Evolutionary conservation across 1,140 invertebrate genomes (phyloP), one percentile per base, ranked within the genome.

Genomic region (Drosophila pallidifrons): DNA sequence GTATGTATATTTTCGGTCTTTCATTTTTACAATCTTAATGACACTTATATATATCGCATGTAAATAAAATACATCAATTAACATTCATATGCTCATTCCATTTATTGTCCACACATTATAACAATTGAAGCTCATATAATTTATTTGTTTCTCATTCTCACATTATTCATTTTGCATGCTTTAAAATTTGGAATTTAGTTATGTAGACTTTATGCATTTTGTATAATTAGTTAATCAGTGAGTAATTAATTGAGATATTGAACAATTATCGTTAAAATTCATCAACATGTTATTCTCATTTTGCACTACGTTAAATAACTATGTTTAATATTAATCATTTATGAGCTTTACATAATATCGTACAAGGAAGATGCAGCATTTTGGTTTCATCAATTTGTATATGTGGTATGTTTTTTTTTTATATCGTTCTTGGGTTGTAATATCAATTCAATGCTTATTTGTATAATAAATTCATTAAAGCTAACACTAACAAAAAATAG

Each of bases 381-480:
- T 88, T 83, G 75, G 85, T 83, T 73, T 88, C 25, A 46, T 20
- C 58, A 49, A 55, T 70, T 49, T 70, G 25, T 57, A 25, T 58
- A 41, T 60, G 6, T 30, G 38, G 38, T 41, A n/a, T 30, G n/a
- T 52, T 3, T 55, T 15, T 54, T 15, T 5, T 55, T 65, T 72
- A 63, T 77, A 79, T 77, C 79, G 45, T 81, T 61, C 60, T 70
- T 73, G 63, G 79, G 61, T 74, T 51, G 41, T 85, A 89, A 89
- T 89, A 89, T 89, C 85, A 89, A 77, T 81, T 89, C 66, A 76
- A 75, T 75, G 76, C 81, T 89, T 89, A 86, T 86, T 75, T 59
- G 45, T 76, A 83, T 89, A 89, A 64, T 89, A 89, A 89, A 89
- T 89, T 89, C 85, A 79, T 81, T 81, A 89, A 76, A 79, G 49